phyloP scores from a whole-genome alignment of 2,797 vertebrate species.

The Lycodopsis pacificus region DNA sequence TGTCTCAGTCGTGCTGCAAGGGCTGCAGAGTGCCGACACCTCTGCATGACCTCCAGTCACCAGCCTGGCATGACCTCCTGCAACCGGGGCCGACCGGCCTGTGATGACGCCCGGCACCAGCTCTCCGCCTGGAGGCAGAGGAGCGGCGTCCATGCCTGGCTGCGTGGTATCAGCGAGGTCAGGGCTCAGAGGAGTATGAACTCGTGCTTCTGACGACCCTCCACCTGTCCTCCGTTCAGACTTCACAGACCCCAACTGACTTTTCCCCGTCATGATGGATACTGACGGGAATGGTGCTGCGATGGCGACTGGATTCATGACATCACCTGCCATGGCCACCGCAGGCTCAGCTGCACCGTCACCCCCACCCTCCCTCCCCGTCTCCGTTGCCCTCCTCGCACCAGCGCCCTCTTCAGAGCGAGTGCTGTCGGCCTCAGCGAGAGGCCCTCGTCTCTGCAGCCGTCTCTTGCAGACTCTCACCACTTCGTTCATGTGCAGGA shows the following conservation, averaged over 20 bases:
- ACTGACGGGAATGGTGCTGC: conserved; percentile 45
- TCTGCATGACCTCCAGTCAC: conserved; percentile 50
- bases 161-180: conserved; percentile 92
- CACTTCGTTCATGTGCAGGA: conserved; percentile 97
- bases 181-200: conserved; percentile 74
- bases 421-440: conserved; percentile 95
- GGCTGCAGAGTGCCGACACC: conserved; percentile 83
- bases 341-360: conserved; percentile 31
- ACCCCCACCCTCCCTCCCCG: conserved; percentile 25
- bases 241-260: conserved; percentile 61
- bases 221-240: conserved; percentile 73
- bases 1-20: conserved; percentile 91
- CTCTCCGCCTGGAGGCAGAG: conserved; percentile 59
- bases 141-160: conserved; percentile 88
- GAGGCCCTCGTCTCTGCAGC: conserved; percentile 88
- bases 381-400: conserved; percentile 59
- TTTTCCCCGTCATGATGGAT: conserved; percentile 46
- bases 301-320: conserved; percentile 47
- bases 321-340: conserved; percentile 42
- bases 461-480: conserved; percentile 94
- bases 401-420: conserved; percentile 85
- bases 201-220: conserved; percentile 54
- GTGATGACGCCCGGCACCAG: conserved; percentile 35
- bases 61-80: conserved; percentile 44
- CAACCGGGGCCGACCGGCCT: conserved; percentile 35